Base-by-base conservation (phyloP, 2,888 invertebrate genomes). In the Lathronympha strigana region DNA sequence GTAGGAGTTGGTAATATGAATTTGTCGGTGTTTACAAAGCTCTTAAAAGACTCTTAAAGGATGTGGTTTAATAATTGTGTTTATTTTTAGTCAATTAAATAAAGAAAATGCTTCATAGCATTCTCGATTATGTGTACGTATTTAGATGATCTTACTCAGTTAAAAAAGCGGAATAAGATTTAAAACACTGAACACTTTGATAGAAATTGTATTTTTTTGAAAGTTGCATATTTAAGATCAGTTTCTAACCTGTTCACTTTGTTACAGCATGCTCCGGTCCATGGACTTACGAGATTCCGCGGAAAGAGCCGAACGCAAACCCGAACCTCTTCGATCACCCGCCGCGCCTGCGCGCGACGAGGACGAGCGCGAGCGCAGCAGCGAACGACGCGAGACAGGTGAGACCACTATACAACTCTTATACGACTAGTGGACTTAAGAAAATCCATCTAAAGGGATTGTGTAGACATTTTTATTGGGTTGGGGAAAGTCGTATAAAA, bases 261-360 rank as follows among this genome's bases (percentile, higher is more conserved):
- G 77, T 76, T 89, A 6, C 92, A 95, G 95, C 86, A 93, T 95
- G 75, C 88, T 95, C 79, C 94, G 95, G 82, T 95, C 96, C 58
- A 93, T 95, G 74, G 96, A 96, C 83, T 93, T 76, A 63, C 75
- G 72, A 43, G 64, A 66, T 60, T 28, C 72, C 71, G 72, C 71
- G 76, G 84, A 78, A 70, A 43, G 75, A 31, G 69, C 82, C 61
- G 88, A 85, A 80, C 92, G 87, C 60, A 92, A 92, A 71, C 82
- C 86, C 19, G 94, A 94, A 78, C 88, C 91, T 49, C 84, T 93
- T 49, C 92, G 93, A 71, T 89, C 92, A 17, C 92, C 90, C 69
- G 82, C 80, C 2, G 82, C 83, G 54, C 83, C 84, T 40, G 67
- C 79, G 31, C 79, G 87, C 21, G 86, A 84, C 69, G 85, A 90